Conservation (phyloP, 1,140 invertebrate species). For the Conus betulinus region DNA sequence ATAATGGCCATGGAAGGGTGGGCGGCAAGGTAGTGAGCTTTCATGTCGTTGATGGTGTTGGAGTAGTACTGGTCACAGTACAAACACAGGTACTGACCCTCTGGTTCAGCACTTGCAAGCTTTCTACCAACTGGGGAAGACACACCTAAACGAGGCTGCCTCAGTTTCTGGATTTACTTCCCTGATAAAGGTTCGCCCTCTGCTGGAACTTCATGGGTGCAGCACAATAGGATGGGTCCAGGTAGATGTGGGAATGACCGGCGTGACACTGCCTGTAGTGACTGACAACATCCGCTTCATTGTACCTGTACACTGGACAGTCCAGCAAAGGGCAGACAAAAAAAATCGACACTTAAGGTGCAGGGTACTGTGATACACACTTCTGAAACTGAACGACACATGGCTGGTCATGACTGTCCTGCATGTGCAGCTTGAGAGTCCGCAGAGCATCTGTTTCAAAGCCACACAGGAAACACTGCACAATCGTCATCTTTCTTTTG, state of each 20-base stretch:
- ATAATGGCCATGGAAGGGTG: constrained; percentile 19
- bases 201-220: neutral
- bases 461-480: constrained; percentile 32
- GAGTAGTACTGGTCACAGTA: constrained; percentile 9
- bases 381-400: neutral
- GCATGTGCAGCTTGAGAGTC: neutral
- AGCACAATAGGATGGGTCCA: neutral
- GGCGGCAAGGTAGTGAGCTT: neutral
- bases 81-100: constrained; percentile 7
- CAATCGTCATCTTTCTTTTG: constrained; percentile 10
- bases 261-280: constrained; percentile 18
- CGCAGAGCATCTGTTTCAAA: neutral
- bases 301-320: neutral
- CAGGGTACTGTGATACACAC: neutral
- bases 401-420: neutral
- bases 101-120: too few relatives aligned
- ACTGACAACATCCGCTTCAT: neutral
- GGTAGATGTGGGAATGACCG: neutral
- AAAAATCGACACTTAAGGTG: constrained; percentile 18
- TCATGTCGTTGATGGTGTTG: constrained; percentile 4
- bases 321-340: constrained; percentile 9
- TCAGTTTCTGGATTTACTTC: too few relatives aligned
- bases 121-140: too few relatives aligned
- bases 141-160: too few relatives aligned
- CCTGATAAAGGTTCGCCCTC: neutral